Base-by-base conservation (phyloP, 2,797 vertebrate species). In the Lagocephalus sceleratus region DNA sequence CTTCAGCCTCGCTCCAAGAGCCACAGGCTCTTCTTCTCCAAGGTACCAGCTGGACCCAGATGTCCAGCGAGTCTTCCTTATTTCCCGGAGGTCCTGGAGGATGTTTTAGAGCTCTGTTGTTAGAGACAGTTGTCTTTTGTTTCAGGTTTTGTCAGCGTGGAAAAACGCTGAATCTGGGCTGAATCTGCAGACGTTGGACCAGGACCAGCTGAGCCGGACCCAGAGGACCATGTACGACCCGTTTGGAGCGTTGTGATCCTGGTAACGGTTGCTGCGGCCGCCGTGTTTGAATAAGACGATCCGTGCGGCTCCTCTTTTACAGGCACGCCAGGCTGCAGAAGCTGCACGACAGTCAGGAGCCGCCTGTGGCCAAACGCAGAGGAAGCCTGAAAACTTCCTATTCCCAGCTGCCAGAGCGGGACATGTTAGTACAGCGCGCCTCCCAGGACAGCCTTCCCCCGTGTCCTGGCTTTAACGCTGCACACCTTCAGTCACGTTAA, bases 61-160 rank as follows among this genome's bases (percentile, higher is more conserved):
- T 29, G 8, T 29, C 26, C 26, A 29, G 6, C 1, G 6, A 29
- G 3, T 1, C 26, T 29, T 10, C 11, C 8, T 10, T 29, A 2
- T 29, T 29, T 35, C 32, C 40, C 17, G 1, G 40, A 42, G 40
- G 16, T 42, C 17, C 40, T 42, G 2, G 12, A 19, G 9, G 19
- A n/a, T 17, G 0, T 43, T 43, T 8, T 20, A 8, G 9, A 23
- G 19, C 23, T 66, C 0, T 16, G 52, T 1, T 29, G 50, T 17
- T 15, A 17, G 4, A 35, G 11, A 14, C 3, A 35, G 32, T 35
- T n/a, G n/a, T 29, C 26, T 29, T 14, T 10, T 14, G 8, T 35
- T 69, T 42, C 73, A 99, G 97, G 95, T 98, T 81, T 91, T 96
- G 74, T 88, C 93, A 41, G 80, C 72, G 0, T 99, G 96, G 96